Conservation (phyloP, 1,140 invertebrate genomes). For the Odontomachus brunneus region DNA sequence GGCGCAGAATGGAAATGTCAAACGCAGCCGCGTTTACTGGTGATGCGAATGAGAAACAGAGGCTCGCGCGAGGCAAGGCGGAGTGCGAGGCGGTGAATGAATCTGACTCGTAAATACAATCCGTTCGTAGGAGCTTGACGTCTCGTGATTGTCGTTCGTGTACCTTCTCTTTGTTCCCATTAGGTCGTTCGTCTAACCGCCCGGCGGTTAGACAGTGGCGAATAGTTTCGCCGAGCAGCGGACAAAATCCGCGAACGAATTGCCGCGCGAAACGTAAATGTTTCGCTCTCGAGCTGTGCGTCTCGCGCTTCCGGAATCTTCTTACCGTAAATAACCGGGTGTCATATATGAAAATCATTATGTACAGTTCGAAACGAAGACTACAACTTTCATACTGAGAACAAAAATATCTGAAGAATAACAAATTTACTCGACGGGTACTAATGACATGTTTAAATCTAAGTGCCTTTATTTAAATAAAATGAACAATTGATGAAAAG, state of each 20-base stretch:
- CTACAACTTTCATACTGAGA: too few species aligned
- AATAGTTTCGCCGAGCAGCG: neutral
- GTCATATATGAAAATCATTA: neutral
- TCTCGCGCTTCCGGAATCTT: neutral
- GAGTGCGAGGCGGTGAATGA: slow-evolving; percentile 43
- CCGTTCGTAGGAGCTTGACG: slow-evolving; percentile 46
- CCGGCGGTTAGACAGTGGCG: slow-evolving; percentile 11
- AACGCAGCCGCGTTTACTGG: slow-evolving; percentile 62
- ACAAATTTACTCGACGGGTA: too few species aligned
- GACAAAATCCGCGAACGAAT: neutral
- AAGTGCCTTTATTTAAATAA: too few species aligned
- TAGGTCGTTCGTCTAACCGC: slow-evolving; percentile 59
- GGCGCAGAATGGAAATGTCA: slow-evolving; percentile 78
- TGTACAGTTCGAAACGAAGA: too few species aligned
- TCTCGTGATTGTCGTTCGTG: slow-evolving; percentile 54
- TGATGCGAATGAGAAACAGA: slow-evolving; percentile 33
- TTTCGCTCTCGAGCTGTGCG: neutral
- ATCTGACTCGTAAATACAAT: slow-evolving; percentile 62
- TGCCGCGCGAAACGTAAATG: neutral
- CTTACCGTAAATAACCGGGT: neutral
- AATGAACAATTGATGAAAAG: too few species aligned
- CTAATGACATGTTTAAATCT: too few species aligned
- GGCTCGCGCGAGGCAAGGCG: slow-evolving; percentile 20
- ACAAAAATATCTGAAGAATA: too few species aligned
- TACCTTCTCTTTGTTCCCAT: slow-evolving; percentile 62